Percentiles rank a stretch among this genome's conserved stretches.
phyloP scores from a whole-genome alignment of 1,140 invertebrate species.

The Apis laboriosa region DNA sequence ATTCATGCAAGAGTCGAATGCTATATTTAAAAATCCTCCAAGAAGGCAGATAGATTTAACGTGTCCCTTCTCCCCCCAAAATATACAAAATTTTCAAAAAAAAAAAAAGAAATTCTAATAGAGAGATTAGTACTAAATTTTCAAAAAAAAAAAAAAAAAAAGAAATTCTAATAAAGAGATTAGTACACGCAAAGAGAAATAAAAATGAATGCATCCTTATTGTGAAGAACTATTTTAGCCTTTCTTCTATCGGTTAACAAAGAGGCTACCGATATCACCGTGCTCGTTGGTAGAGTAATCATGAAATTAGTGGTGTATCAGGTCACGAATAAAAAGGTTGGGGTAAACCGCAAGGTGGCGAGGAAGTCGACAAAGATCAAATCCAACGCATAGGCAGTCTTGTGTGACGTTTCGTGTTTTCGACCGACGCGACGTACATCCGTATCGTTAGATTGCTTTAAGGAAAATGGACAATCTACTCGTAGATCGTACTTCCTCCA shows the following conservation, averaged over 20 bases:
- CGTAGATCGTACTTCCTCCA: constrained; percentile 30
- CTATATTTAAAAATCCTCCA: not conserved
- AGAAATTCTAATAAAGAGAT: no score
- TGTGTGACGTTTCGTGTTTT: constrained; percentile 53
- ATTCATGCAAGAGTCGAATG: not conserved
- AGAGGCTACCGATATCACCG: constrained; percentile 37
- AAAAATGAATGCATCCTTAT: no score
- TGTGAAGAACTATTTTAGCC: no score
- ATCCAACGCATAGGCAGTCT: constrained; percentile 53
- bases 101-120: no score
- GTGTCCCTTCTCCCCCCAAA: no score
- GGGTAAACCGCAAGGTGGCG: constrained; percentile 57
- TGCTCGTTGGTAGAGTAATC: constrained; percentile 51
- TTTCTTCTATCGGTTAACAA: constrained; percentile 9
- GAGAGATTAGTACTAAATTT: no score
- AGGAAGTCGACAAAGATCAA: constrained; percentile 59
- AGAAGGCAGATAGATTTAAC: not conserved
- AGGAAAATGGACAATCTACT: constrained; percentile 44
- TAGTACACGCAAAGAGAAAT: no score
- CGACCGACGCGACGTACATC: constrained; percentile 39
- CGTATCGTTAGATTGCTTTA: constrained; percentile 44
- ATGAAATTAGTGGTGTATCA: constrained; percentile 65
- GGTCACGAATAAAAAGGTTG: constrained; percentile 38
- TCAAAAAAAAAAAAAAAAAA: no score
- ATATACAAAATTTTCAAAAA: no score